Conservation (phyloP, 2,888 invertebrate genomes). For the Amiota minor region DNA sequence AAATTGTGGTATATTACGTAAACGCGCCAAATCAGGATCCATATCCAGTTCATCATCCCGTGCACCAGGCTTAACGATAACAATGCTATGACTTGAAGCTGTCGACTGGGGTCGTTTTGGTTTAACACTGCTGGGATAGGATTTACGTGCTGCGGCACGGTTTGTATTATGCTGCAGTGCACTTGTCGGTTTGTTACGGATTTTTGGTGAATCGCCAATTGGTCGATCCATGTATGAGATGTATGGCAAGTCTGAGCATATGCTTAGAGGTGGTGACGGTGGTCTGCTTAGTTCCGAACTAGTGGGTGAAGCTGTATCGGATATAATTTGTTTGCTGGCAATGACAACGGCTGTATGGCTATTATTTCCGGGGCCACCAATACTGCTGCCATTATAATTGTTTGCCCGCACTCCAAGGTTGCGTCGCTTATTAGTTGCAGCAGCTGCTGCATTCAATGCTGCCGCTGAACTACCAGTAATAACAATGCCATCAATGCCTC, state of each 20-base stretch:
- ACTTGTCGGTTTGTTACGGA: slow-evolving; percentile 76
- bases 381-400: background rate
- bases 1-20: slow-evolving; percentile 90
- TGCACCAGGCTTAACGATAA: slow-evolving; percentile 84
- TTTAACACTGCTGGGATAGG: slow-evolving; percentile 63
- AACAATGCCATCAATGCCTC: slow-evolving; percentile 40
- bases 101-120: slow-evolving; percentile 74
- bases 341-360: slow-evolving; percentile 55
- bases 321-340: slow-evolving; percentile 56
- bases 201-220: slow-evolving; percentile 91
- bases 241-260: slow-evolving; percentile 91
- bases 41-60: slow-evolving; percentile 78
- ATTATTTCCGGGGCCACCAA: background rate
- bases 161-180: slow-evolving; percentile 55
- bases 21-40: slow-evolving; percentile 76
- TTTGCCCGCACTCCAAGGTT: slow-evolving; percentile 30
- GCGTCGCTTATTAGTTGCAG: slow-evolving; percentile 62
- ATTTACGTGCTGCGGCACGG: slow-evolving; percentile 62
- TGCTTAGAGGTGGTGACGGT: slow-evolving; percentile 89
- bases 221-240: slow-evolving; percentile 93
- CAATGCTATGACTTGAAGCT: slow-evolving; percentile 80
- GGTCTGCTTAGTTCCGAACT: slow-evolving; percentile 75
- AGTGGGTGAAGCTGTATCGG: slow-evolving; percentile 65
- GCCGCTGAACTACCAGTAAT: slow-evolving; percentile 42
- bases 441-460: slow-evolving; percentile 42